Evolutionary conservation across 2,113 vertebrate species (phyloP).

Genomic region (Urocynchramus pylzowi): DNA sequence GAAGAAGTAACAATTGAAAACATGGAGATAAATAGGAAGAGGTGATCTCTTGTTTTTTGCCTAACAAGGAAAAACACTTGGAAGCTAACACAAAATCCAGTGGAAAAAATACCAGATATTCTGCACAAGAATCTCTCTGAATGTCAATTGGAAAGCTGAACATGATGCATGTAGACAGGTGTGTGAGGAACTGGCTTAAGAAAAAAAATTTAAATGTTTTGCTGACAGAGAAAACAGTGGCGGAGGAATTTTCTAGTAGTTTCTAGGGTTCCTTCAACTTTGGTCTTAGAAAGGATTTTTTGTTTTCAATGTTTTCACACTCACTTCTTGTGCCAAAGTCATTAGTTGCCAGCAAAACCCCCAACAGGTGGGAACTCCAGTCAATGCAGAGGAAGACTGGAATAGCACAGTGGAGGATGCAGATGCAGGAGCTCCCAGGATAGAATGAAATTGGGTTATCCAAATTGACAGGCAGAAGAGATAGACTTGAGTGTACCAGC

Average conservation of each 20-base stretch:
- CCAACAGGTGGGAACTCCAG: not conserved
- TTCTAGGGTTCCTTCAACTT: not conserved
- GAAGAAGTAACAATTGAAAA: not conserved
- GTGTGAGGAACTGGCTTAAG: not conserved
- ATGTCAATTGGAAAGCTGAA: not conserved
- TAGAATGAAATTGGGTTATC: not conserved
- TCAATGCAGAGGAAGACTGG: not conserved
- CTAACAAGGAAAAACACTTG: no score
- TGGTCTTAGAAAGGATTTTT: not conserved
- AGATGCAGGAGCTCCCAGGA: not conserved
- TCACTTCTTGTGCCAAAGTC: not conserved
- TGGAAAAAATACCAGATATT: not conserved
- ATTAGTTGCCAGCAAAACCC: not conserved
- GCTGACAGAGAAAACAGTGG: not conserved
- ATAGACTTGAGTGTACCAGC: not conserved
- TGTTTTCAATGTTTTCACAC: not conserved
- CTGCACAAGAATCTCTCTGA: not conserved
- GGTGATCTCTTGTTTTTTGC: no score
- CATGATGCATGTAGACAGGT: not conserved
- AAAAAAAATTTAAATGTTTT: not conserved
- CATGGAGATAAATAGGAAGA: not conserved
- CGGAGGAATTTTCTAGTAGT: not conserved
- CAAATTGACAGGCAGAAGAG: not conserved
- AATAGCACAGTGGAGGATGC: not conserved
- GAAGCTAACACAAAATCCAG: not conserved